Evolutionary conservation across 2,113 vertebrate genomes (phyloP).

Genomic region (Platysteira castanea): DNA sequence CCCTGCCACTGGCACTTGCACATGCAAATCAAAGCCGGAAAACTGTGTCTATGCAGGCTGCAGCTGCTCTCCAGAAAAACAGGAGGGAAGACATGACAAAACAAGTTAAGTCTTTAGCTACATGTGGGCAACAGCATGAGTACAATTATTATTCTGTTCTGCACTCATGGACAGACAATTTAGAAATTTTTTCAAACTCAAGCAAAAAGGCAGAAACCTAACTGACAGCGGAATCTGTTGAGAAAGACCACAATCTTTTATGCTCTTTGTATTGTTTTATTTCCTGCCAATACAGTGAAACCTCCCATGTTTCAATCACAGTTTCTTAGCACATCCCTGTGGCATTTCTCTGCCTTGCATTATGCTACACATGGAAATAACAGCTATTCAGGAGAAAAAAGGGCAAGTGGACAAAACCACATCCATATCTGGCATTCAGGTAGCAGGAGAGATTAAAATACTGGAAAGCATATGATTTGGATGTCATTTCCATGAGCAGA

Average conservation of each 20-base stretch:
- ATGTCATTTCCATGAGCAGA: not conserved
- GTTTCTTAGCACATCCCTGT: not conserved
- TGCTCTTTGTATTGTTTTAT: not conserved
- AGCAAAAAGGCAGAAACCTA: not conserved
- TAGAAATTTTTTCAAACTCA: not conserved
- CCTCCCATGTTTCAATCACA: not conserved
- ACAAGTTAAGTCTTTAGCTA: not conserved
- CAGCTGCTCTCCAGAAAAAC: not conserved
- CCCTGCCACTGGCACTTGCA: not conserved
- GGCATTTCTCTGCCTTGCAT: not conserved
- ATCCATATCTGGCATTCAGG: not conserved
- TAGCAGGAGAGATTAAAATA: slow-evolving; percentile 1
- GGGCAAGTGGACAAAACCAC: not conserved
- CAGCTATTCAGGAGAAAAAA: not conserved
- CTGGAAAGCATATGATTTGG: slow-evolving; percentile 17
- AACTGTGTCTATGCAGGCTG: not conserved
- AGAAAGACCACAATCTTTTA: not conserved
- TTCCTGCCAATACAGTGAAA: not conserved
- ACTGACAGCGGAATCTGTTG: not conserved
- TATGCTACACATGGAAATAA: not conserved
- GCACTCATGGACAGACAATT: not conserved
- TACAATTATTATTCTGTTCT: not conserved
- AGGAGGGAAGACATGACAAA: not conserved
- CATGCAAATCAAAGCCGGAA: not conserved
- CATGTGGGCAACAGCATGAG: not conserved